A percentile compares a stretch with the other conserved stretches of the same genome.
phyloP scores from a whole-genome alignment of 1,140 invertebrate species.

The Propsilocerus akamusi region DNA sequence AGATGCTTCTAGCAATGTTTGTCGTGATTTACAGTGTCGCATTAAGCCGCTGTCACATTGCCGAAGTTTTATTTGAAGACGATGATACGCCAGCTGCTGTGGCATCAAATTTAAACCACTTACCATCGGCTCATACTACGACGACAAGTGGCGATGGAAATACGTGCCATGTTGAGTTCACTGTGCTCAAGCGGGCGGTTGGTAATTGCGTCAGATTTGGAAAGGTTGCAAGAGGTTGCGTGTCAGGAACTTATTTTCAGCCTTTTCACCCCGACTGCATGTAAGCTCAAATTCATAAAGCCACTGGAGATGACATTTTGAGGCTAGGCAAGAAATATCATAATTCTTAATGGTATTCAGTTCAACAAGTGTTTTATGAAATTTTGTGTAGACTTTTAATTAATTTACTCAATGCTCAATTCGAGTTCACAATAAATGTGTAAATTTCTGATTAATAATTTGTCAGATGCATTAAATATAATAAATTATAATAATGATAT shows the following conservation, averaged over 20 bases:
- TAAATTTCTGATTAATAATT: too few species aligned
- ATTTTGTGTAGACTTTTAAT: too few species aligned
- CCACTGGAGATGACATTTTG: too few species aligned
- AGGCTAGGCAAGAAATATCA: too few species aligned
- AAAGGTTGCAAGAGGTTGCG: slow-evolving; percentile 17
- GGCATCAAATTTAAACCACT: neutral
- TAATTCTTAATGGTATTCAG: neutral
- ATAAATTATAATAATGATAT: too few species aligned
- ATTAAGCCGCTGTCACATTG: too few species aligned
- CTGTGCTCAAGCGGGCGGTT: slow-evolving; percentile 19
- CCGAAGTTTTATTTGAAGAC: neutral
- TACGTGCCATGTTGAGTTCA: neutral
- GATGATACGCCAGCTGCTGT: neutral
- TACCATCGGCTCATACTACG: neutral
- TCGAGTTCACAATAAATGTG: too few species aligned
- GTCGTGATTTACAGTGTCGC: neutral
- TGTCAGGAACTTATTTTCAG: slow-evolving; percentile 23
- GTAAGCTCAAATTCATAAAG: slow-evolving; percentile 10
- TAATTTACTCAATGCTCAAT: too few species aligned
- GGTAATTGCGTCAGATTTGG: slow-evolving; percentile 22
- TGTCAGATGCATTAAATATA: too few species aligned
- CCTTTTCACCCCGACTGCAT: slow-evolving; percentile 24
- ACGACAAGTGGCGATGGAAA: neutral
- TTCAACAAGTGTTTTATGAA: neutral
- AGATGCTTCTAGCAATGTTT: neutral